Conservation (phyloP, 2,888 invertebrate species). For the Chromoteleia sp. region DNA sequence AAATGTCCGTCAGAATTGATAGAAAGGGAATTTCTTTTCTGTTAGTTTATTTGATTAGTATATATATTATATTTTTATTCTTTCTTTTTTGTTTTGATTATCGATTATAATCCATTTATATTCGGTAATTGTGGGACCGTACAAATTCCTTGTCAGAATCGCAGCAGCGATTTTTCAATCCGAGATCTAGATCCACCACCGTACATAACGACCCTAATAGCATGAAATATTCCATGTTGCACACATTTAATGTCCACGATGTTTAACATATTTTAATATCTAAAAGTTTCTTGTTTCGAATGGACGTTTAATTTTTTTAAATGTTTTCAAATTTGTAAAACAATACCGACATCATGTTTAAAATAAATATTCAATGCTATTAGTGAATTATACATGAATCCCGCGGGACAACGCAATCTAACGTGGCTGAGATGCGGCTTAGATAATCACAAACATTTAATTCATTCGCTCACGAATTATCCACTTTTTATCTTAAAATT, state of each 20-base stretch:
- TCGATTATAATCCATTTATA: conserved; percentile 40
- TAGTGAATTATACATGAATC: conserved; percentile 37
- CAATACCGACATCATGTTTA: conserved; percentile 9
- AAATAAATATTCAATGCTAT: conserved; percentile 43
- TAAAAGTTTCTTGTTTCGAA: neutral
- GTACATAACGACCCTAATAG: conserved; percentile 38
- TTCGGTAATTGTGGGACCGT: neutral
- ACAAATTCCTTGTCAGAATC: conserved; percentile 65
- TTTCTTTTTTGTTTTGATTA: conserved; percentile 33
- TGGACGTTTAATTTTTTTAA: neutral
- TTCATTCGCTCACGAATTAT: neutral
- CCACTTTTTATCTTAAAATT: too few relatives aligned
- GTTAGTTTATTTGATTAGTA: conserved; percentile 8
- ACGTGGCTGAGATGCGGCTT: conserved; percentile 1
- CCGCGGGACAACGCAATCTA: conserved; percentile 28
- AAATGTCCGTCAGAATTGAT: neutral
- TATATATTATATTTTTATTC: neutral
- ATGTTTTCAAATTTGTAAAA: neutral
- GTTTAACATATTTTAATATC: conserved; percentile 5
- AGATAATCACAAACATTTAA: neutral
- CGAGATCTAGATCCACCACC: conserved; percentile 42
- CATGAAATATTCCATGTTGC: conserved; percentile 34
- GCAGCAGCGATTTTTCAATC: conserved; percentile 58
- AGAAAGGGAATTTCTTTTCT: conserved; percentile 33
- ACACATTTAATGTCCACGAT: too few relatives aligned